Percentiles rank a stretch among this genome's conserved stretches.
phyloP scores from a whole-genome alignment of 2,797 vertebrate genomes.

The Cheirogaleus major region DNA sequence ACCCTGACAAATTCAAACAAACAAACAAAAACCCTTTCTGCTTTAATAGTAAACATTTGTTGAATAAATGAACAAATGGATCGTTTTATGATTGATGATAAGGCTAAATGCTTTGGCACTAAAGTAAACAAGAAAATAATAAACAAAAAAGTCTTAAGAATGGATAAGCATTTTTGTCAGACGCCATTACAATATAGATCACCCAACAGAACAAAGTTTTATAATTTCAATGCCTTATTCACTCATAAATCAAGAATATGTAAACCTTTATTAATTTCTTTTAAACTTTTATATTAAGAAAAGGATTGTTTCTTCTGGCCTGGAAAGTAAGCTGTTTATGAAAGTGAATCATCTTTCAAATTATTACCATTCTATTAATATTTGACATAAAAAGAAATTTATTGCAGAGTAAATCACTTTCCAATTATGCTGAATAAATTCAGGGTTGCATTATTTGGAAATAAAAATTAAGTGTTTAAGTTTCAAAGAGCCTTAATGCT shows the following conservation, averaged over 20 bases:
- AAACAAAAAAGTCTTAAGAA: constrained; percentile 14
- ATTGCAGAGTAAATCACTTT: constrained; percentile 51
- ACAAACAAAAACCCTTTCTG: background rate
- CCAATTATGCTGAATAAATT: constrained; percentile 59
- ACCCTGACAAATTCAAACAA: constrained; percentile 24
- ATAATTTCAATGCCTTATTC: constrained; percentile 14
- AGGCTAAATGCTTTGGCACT: constrained; percentile 44
- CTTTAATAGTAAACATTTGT: constrained; percentile 42
- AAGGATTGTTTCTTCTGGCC: constrained; percentile 25
- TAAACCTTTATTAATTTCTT: constrained; percentile 49
- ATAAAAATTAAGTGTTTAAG: constrained; percentile 13
- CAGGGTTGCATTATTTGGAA: background rate
- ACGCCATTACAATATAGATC: constrained; percentile 10
- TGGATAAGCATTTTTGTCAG: background rate
- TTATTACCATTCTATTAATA: constrained; percentile 46
- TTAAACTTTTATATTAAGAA: constrained; percentile 22
- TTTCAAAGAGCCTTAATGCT: background rate
- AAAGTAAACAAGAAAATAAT: constrained; percentile 52
- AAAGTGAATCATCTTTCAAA: constrained; percentile 47
- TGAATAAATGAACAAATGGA: constrained; percentile 26
- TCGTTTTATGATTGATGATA: constrained; percentile 57
- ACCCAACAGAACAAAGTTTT: background rate
- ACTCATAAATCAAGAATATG: constrained; percentile 38
- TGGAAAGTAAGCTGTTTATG: constrained; percentile 23
- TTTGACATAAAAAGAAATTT: constrained; percentile 49